A percentile compares a stretch with the other conserved stretches of the same genome.
phyloP scores from a whole-genome alignment of 2,888 invertebrate genomes.

The Ypsolopha scabrella region DNA sequence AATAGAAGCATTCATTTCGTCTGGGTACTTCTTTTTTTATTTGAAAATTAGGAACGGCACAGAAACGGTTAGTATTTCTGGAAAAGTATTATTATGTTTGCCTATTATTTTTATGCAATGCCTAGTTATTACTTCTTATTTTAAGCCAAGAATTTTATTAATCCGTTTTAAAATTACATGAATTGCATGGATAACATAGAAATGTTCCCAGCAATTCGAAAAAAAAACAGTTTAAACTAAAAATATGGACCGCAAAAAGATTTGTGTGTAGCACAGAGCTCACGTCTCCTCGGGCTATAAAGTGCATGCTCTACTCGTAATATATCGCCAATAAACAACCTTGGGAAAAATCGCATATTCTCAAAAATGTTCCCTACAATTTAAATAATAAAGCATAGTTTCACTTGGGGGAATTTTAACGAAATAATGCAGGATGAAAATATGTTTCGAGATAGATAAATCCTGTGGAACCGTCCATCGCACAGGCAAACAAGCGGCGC shows the following conservation, averaged over 20 bases:
- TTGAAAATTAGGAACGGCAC: neutral
- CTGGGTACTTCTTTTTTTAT: neutral
- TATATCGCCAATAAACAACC: slow-evolving; percentile 47
- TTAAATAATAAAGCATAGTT: slow-evolving; percentile 14
- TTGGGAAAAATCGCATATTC: neutral
- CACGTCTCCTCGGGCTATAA: slow-evolving; percentile 24
- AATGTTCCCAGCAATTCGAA: neutral
- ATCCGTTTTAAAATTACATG: neutral
- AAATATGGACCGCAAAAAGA: slow-evolving; percentile 40
- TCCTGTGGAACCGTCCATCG: slow-evolving; percentile 28
- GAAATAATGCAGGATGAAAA: slow-evolving; percentile 37
- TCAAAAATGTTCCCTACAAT: slow-evolving; percentile 17
- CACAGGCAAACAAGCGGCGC: slow-evolving; percentile 25
- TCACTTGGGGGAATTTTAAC: slow-evolving; percentile 14
- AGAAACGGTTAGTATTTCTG: too few species aligned
- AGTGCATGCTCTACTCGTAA: slow-evolving; percentile 33
- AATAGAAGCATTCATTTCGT: neutral
- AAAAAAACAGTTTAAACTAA: slow-evolving; percentile 4
- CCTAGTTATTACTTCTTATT: too few species aligned
- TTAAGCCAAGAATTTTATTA: too few species aligned
- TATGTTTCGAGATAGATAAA: slow-evolving; percentile 32
- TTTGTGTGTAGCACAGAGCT: slow-evolving; percentile 22
- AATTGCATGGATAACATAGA: neutral
- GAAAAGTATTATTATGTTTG: too few species aligned
- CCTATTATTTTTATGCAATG: too few species aligned